Evolutionary conservation across 1,140 invertebrate genomes (phyloP).

Genomic region (Laodelphax striatellus): DNA sequence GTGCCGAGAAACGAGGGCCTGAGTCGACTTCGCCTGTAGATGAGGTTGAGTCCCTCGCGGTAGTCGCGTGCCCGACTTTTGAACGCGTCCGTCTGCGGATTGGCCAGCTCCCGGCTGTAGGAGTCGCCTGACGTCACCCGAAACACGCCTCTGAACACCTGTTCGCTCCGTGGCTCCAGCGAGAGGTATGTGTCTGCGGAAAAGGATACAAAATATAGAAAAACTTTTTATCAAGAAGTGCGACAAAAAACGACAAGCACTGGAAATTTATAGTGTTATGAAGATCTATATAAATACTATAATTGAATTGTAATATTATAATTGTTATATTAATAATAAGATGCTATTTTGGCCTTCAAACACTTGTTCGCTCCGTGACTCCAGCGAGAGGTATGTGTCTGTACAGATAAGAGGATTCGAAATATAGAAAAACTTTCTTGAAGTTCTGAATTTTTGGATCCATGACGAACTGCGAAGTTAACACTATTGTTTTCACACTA

Average conservation of each 20-base stretch:
- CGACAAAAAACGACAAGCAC: too few relatives aligned
- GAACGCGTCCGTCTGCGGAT: conserved; percentile 51
- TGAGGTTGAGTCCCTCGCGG: conserved; percentile 57
- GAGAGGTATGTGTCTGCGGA: conserved; percentile 62
- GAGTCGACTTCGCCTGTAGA: conserved; percentile 57
- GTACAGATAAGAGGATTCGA: conserved; percentile 31
- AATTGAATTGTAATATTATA: too few relatives aligned
- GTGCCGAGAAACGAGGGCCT: conserved; percentile 51
- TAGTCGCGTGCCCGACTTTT: conserved; percentile 55
- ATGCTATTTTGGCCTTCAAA: too few relatives aligned
- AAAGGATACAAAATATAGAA: conserved; percentile 28
- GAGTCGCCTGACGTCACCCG: conserved; percentile 51
- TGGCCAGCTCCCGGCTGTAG: conserved; percentile 47
- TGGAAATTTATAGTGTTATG: too few relatives aligned
- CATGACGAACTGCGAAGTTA: too few relatives aligned
- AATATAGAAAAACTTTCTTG: conserved; percentile 5
- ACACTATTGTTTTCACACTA: too few relatives aligned
- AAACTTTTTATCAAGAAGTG: too few relatives aligned
- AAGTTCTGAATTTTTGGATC: too few relatives aligned
- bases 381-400: conserved; percentile 70
- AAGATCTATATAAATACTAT: too few relatives aligned
- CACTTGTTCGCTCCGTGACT: conserved; percentile 59
- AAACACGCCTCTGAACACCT: conserved; percentile 67
- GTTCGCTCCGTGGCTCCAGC: conserved; percentile 58
- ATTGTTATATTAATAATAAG: too few relatives aligned